Evolutionary conservation across 1,140 invertebrate species (phyloP).

Genomic region (Diprion similis): DNA sequence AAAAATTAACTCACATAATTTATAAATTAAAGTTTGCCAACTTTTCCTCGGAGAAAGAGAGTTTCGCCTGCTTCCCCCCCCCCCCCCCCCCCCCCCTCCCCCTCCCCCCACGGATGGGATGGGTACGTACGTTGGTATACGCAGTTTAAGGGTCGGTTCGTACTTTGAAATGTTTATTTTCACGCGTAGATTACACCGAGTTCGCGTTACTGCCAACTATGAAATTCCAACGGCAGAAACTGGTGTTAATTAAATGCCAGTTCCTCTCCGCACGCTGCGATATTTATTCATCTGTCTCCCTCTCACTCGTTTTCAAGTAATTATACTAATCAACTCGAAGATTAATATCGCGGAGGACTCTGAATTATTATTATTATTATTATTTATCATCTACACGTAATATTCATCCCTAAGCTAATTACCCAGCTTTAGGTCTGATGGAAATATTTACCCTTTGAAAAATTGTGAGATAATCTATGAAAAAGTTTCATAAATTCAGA

Average conservation of each 20-base stretch:
- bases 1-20: background rate
- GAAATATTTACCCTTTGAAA: too few relatives aligned
- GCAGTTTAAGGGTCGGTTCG: background rate
- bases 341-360: background rate
- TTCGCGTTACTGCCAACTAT: background rate
- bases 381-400: too few relatives aligned
- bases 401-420: too few relatives aligned
- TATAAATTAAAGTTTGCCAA: background rate
- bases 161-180: background rate
- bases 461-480: too few relatives aligned
- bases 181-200: constrained; percentile 1
- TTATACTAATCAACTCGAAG: background rate
- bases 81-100: too few relatives aligned
- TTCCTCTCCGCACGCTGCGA: background rate
- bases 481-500: too few relatives aligned
- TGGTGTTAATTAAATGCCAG: constrained; percentile 2
- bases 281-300: background rate
- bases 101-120: too few relatives aligned
- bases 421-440: too few relatives aligned
- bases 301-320: background rate
- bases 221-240: background rate
- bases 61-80: background rate
- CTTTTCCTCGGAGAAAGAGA: background rate
- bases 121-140: background rate
- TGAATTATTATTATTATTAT: too few relatives aligned